Conservation (phyloP, 2,888 invertebrate species). For the Taphrorychus bicolor region DNA sequence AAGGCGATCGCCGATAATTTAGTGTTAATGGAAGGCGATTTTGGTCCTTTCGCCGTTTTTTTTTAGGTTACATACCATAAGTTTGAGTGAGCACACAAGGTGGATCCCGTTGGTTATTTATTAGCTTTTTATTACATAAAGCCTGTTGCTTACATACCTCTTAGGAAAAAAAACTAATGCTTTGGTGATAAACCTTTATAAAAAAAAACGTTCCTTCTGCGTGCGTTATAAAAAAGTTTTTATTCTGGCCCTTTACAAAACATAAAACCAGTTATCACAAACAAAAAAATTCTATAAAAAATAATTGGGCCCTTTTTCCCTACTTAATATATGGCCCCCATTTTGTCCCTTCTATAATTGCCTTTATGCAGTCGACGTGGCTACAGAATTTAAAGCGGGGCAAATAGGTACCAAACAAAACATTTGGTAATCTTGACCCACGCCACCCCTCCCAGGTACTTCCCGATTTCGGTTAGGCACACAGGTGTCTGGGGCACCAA, state of each 20-base stretch:
- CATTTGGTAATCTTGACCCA: too few relatives aligned
- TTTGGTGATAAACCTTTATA: too few relatives aligned
- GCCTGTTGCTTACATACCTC: too few relatives aligned
- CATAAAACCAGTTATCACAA: constrained; percentile 31
- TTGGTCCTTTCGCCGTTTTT: neutral
- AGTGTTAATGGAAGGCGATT: constrained; percentile 1
- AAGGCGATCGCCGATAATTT: neutral
- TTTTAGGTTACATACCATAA: neutral
- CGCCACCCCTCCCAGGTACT: constrained; percentile 13
- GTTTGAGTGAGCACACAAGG: too few relatives aligned
- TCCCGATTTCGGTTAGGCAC: constrained; percentile 30
- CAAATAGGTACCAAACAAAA: constrained; percentile 7
- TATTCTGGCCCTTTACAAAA: constrained; percentile 18
- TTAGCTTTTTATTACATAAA: too few relatives aligned
- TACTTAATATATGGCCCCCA: constrained; percentile 27
- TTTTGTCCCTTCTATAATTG: constrained; percentile 32
- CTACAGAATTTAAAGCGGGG: constrained; percentile 33
- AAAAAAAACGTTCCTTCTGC: too few relatives aligned
- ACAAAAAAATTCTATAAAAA: constrained; percentile 33
- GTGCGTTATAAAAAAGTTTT: constrained; percentile 25
- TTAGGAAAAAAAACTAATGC: too few relatives aligned
- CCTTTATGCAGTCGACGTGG: constrained; percentile 20
- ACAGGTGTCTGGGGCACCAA: constrained; percentile 50
- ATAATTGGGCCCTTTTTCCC: constrained; percentile 29
- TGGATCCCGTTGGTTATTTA: too few relatives aligned